Evolutionary conservation across 2,888 invertebrate genomes (phyloP).

Genomic region (Merodon equestris): DNA sequence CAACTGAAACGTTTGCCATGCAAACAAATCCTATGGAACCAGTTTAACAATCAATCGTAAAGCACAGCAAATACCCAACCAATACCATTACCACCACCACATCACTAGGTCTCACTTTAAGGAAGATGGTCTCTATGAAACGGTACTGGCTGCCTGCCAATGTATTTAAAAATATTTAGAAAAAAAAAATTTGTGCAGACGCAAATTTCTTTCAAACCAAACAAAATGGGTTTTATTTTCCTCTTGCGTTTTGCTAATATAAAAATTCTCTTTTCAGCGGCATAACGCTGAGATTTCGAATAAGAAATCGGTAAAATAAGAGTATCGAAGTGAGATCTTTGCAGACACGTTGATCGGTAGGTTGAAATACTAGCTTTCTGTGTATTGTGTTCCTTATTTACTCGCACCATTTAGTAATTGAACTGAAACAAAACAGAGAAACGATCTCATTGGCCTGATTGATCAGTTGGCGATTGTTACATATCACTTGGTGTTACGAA

Average conservation of each 20-base stretch:
- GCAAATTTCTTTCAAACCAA: constrained; percentile 47
- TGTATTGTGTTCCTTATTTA: constrained; percentile 40
- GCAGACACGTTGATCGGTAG: constrained; percentile 35
- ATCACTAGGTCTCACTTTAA: constrained; percentile 31
- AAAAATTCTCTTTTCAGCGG: constrained; percentile 3
- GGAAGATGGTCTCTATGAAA: constrained; percentile 67
- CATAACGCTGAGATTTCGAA: background rate
- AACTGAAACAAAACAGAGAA: constrained; percentile 43
- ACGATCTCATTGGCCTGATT: constrained; percentile 62
- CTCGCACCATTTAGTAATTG: constrained; percentile 52
- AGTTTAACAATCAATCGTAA: constrained; percentile 69
- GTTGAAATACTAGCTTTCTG: background rate
- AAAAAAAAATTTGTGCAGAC: constrained; percentile 62
- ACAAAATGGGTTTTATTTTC: constrained; percentile 12
- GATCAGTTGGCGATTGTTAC: constrained; percentile 47
- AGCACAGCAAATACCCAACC: constrained; percentile 67
- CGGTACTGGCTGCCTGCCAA: constrained; percentile 64
- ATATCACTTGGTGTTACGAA: constrained; percentile 40
- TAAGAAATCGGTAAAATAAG: constrained; percentile 18
- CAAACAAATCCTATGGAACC: constrained; percentile 69
- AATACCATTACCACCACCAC: constrained; percentile 63
- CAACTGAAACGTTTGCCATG: constrained; percentile 70
- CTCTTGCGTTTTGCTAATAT: constrained; percentile 44
- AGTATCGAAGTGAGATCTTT: constrained; percentile 36
- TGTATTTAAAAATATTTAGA: constrained; percentile 53